phyloP scores from a whole-genome alignment of 2,113 vertebrate species.

The Picathartes gymnocephalus region DNA sequence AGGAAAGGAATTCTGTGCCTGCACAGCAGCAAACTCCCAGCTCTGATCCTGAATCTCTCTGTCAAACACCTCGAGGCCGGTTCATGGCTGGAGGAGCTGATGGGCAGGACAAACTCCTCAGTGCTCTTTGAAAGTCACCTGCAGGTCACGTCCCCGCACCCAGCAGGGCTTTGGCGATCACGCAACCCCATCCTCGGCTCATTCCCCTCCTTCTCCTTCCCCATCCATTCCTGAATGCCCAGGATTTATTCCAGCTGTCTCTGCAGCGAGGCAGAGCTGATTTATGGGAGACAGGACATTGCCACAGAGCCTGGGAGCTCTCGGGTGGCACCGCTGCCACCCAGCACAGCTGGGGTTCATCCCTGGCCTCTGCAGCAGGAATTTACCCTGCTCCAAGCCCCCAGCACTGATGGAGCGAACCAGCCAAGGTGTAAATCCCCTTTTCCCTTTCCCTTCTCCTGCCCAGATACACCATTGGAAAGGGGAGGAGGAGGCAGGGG shows the following conservation, averaged over 20 bases:
- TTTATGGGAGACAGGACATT: neutral
- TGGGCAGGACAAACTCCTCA: neutral
- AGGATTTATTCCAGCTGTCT: neutral
- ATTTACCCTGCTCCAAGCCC: neutral
- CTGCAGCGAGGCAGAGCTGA: neutral
- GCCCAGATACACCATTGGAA: neutral
- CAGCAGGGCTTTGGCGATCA: neutral
- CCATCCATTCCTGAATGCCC: accelerated
- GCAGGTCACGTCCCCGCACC: neutral
- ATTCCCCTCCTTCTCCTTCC: neutral
- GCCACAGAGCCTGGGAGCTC: neutral
- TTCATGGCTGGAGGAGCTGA: neutral
- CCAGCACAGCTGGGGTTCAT: neutral
- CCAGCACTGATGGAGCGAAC: neutral
- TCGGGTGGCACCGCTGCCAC: neutral
- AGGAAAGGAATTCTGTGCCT: neutral
- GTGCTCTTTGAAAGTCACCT: neutral
- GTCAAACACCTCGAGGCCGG: neutral
- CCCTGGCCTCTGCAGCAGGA: neutral
- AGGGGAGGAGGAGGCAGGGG: neutral
- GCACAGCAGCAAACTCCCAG: neutral
- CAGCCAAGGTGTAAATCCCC: neutral
- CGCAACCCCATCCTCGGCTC: neutral
- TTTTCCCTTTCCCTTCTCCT: neutral
- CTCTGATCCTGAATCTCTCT: neutral